These are phyloP conservation scores for Patagioenas fasciata DNA, from an alignment of 2,113 vertebrate species.

Conservation along the genomic window DNA sequence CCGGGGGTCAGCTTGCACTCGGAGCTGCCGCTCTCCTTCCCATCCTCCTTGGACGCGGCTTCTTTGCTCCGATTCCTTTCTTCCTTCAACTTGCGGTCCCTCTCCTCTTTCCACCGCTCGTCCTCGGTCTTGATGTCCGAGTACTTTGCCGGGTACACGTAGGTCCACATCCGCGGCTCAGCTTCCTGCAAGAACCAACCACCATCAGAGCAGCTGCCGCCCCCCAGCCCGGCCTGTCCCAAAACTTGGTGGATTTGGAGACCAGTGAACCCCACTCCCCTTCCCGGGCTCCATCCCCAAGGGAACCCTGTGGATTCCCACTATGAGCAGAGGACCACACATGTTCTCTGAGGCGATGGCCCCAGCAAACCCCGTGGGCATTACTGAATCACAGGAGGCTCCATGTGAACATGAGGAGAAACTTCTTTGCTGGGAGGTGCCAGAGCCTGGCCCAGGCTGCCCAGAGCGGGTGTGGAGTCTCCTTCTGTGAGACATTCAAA, in stretches of 20 bases:
- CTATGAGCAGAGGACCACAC: fast-evolving
- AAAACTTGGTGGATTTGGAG: neutral
- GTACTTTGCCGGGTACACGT: conserved; percentile 85
- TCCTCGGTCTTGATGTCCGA: conserved; percentile 88
- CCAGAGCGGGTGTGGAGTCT: no score
- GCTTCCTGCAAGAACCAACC: conserved; percentile 77
- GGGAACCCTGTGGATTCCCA: neutral
- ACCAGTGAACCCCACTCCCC: neutral
- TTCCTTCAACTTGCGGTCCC: conserved; percentile 94
- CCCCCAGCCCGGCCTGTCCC: neutral
- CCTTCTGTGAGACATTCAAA: no score
- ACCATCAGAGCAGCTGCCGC: neutral
- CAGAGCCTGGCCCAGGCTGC: no score
- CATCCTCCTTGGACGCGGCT: conserved; percentile 85
- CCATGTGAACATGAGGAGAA: no score
- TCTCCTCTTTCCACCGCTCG: conserved; percentile 91
- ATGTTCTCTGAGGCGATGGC: neutral
- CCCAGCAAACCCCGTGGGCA: neutral
- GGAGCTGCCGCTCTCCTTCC: conserved; percentile 85
- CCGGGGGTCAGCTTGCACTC: conserved; percentile 79
- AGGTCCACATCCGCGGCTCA: conserved; percentile 88
- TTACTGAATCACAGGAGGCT: no score
- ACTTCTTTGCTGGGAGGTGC: no score
- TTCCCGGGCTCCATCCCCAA: fast-evolving
- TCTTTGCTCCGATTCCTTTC: conserved; percentile 90